These are phyloP conservation scores for Liodrosophila aerea DNA, from an alignment of 2,888 invertebrate genomes.

Conservation along the genomic window DNA sequence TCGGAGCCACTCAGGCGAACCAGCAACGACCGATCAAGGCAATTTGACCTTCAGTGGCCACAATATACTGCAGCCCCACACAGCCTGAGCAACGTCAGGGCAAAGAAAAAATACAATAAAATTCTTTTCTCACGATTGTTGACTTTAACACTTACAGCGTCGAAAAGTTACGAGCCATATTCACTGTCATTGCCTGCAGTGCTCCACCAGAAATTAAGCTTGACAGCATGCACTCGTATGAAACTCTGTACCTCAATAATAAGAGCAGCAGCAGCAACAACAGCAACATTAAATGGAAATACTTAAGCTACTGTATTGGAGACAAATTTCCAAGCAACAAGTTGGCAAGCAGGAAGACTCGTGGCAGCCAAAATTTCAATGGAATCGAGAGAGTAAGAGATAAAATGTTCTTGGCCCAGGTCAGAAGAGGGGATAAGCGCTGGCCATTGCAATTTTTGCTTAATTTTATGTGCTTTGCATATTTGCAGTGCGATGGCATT, in stretches of 20 bases:
- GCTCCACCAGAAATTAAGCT: conserved; percentile 55
- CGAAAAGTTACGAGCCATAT: conserved; percentile 63
- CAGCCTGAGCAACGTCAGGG: conserved; percentile 34
- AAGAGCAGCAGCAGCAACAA: conserved; percentile 27
- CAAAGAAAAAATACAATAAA: conserved; percentile 66
- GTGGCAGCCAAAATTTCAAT: conserved; percentile 48
- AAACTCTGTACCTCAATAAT: conserved; percentile 38
- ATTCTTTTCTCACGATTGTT: conserved; percentile 80
- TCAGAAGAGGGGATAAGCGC: neutral
- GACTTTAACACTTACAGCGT: conserved; percentile 76
- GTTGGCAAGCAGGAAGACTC: conserved; percentile 30
- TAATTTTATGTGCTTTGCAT: conserved; percentile 74
- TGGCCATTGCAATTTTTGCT: conserved; percentile 44
- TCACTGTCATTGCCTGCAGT: conserved; percentile 68
- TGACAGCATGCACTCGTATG: conserved; percentile 51
- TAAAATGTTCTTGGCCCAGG: conserved; percentile 58
- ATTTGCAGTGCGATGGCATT: conserved; percentile 48
- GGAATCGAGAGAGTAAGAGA: conserved; percentile 52
- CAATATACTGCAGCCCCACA: conserved; percentile 56
- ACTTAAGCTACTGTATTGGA: conserved; percentile 58
- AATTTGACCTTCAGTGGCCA: conserved; percentile 64
- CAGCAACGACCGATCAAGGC: conserved; percentile 65
- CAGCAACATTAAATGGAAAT: conserved; percentile 35
- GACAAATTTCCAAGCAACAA: conserved; percentile 69
- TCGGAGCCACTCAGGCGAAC: conserved; percentile 64